phyloP scores from a whole-genome alignment of 2,888 invertebrate species.

The Andrena trimmerana region DNA sequence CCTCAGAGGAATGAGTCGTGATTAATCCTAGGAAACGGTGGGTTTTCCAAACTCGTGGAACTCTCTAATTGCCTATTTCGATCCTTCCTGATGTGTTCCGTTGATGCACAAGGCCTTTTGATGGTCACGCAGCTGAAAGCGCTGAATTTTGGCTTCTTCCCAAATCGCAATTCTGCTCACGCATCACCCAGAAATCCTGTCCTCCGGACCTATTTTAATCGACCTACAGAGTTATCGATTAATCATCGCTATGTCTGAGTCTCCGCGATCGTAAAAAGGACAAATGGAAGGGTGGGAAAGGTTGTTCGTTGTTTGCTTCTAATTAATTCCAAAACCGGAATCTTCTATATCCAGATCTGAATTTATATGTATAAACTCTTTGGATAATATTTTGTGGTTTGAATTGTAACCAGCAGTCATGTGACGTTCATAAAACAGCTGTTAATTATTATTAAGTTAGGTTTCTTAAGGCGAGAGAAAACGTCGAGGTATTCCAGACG shows the following conservation, averaged over 20 bases:
- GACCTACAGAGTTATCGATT: slow-evolving; percentile 73
- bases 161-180: slow-evolving; percentile 72
- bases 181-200: slow-evolving; percentile 71
- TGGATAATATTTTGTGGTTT: too few species aligned
- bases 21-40: slow-evolving; percentile 7
- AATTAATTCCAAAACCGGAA: not conserved
- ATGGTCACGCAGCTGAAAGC: slow-evolving; percentile 51
- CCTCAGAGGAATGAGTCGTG: not conserved
- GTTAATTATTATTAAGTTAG: too few species aligned
- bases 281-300: not conserved
- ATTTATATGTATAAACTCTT: too few species aligned
- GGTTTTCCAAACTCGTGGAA: slow-evolving; percentile 45
- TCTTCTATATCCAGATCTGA: too few species aligned
- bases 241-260: slow-evolving; percentile 65
- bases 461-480: slow-evolving; percentile 17
- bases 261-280: slow-evolving; percentile 21
- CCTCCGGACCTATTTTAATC: slow-evolving; percentile 78
- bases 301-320: not conserved
- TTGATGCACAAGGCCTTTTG: slow-evolving; percentile 58
- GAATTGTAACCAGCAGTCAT: too few species aligned
- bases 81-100: slow-evolving; percentile 38
- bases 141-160: slow-evolving; percentile 70
- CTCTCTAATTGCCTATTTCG: slow-evolving; percentile 59
- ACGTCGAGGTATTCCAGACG: slow-evolving; percentile 75
- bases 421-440: too few species aligned